Evolutionary conservation across 92 coral and sea anemone species (phyloP).

Genomic region (Phenganax marumi): DNA sequence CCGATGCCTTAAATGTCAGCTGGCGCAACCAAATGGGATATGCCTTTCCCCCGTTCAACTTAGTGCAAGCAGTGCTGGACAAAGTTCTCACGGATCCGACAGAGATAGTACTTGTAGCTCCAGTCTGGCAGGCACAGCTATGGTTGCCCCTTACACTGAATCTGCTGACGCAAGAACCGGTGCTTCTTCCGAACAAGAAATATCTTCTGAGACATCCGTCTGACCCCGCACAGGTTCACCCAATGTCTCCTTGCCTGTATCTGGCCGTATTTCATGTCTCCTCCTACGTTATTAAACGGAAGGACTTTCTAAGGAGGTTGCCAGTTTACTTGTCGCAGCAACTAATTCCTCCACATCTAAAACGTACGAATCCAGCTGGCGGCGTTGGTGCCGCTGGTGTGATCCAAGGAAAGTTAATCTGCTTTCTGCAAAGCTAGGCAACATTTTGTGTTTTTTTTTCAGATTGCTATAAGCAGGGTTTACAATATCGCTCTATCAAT

Average conservation of each 20-base stretch:
- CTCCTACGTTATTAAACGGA: constrained; percentile 49
- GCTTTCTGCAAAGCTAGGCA: constrained; percentile 46
- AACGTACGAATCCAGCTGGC: constrained; percentile 53
- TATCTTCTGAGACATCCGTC: constrained; percentile 25
- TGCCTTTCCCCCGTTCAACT: constrained; percentile 50
- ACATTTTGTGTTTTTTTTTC: constrained; percentile 14
- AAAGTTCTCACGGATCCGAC: constrained; percentile 43
- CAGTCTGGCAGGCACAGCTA: constrained; percentile 54
- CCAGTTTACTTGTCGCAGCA: constrained; percentile 57
- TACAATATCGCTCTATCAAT: constrained; percentile 32
- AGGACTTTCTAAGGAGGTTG: constrained; percentile 56
- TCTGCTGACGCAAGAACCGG: constrained; percentile 37
- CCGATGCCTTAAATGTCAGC: constrained; percentile 44
- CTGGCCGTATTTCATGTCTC: constrained; percentile 61
- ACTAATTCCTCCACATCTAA: constrained; percentile 56
- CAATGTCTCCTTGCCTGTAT: constrained; percentile 49
- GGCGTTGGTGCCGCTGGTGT: constrained; percentile 63
- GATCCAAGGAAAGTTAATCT: constrained; percentile 55
- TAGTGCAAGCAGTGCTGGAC: constrained; percentile 40
- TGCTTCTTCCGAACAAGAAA: constrained; percentile 11
- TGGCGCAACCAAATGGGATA: constrained; percentile 35
- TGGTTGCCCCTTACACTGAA: constrained; percentile 51
- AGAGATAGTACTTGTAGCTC: constrained; percentile 45
- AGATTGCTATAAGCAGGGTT: constrained; percentile 10
- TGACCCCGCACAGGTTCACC: constrained; percentile 15